These are phyloP conservation scores for Drosophila picticornis DNA, from an alignment of 2,888 invertebrate genomes.

Conservation along the genomic window DNA sequence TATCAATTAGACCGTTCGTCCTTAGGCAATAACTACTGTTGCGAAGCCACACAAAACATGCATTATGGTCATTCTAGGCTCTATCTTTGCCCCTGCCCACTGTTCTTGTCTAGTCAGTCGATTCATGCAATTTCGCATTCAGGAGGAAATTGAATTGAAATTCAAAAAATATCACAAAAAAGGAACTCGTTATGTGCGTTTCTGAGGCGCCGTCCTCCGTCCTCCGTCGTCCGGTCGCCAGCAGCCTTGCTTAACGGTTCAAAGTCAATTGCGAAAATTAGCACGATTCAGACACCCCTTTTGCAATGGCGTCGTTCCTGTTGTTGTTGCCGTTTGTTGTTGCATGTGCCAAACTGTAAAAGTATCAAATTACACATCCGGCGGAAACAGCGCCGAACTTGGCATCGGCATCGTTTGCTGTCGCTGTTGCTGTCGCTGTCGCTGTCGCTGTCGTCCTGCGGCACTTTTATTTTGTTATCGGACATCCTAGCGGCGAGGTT, in stretches of 20 bases:
- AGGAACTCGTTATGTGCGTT: constrained; percentile 82
- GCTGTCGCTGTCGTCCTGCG: constrained; percentile 62
- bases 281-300: constrained; percentile 61
- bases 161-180: constrained; percentile 76
- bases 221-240: not conserved
- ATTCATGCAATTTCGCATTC: constrained; percentile 64
- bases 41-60: constrained; percentile 22
- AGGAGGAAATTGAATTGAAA: constrained; percentile 83
- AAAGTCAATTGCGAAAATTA: constrained; percentile 73
- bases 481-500: constrained; percentile 68
- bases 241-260: constrained; percentile 39
- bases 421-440: constrained; percentile 34
- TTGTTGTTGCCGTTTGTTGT: constrained; percentile 31
- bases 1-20: not conserved
- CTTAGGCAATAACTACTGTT: constrained; percentile 46
- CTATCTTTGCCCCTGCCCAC: constrained; percentile 12
- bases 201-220: constrained; percentile 66
- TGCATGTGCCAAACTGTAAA: constrained; percentile 69
- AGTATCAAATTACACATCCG: constrained; percentile 83
- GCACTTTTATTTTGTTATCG: constrained; percentile 76
- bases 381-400: constrained; percentile 74
- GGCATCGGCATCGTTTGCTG: constrained; percentile 35
- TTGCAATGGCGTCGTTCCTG: constrained; percentile 25
- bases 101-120: constrained; percentile 37
- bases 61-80: constrained; percentile 53